Evolutionary conservation across 2,797 vertebrate genomes (phyloP), one percentile per base, ranked within the genome.

Genomic region (Cercopithecus hamlyni): DNA sequence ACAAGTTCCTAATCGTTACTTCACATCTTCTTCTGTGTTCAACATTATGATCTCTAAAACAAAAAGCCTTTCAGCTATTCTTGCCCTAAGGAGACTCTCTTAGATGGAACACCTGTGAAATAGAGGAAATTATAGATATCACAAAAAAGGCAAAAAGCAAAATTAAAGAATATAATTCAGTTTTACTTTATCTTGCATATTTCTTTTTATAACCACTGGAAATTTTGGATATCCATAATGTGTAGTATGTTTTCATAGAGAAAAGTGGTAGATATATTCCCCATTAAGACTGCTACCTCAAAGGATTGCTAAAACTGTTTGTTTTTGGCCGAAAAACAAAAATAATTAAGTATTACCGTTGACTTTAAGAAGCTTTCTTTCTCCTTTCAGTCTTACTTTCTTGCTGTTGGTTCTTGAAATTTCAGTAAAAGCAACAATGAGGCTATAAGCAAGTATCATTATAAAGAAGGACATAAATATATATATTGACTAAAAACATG

Each of bases 361-460:
- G 48, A 50, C 26, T 81, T 95, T 94, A n/a, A 88, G 50, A 17
- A 81, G 13, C 1, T 4, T 67, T 61, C 41, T 55, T 80, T 57
- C 7, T 4, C 9, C 55, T 84, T 93, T 48, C 5, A 13, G 4
- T 36, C 27, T 52, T 57, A 50, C 45, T 5, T 45, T 30, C 75
- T 93, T 77, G 57, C 24, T 86, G 36, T 88, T 24, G 13, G 10
- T 24, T 94, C 14, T 80, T 92, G 17, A 79, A 89, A 27, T 58
- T 89, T 70, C 24, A 55, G n/a, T 58, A 75, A 94, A 97, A 61
- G 4, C 22, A 73, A 70, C 97, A 95, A 4, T 24, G 0, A 43
- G 30, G 12, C 17, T 70, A 58, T 95, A 27, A 73, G 6, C 90
- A 97, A 93, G 48, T 19, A 2, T 87, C 12, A 86, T 91, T 97